phyloP scores from a whole-genome alignment of 2,113 vertebrate species.

The Ciconia maguari region DNA sequence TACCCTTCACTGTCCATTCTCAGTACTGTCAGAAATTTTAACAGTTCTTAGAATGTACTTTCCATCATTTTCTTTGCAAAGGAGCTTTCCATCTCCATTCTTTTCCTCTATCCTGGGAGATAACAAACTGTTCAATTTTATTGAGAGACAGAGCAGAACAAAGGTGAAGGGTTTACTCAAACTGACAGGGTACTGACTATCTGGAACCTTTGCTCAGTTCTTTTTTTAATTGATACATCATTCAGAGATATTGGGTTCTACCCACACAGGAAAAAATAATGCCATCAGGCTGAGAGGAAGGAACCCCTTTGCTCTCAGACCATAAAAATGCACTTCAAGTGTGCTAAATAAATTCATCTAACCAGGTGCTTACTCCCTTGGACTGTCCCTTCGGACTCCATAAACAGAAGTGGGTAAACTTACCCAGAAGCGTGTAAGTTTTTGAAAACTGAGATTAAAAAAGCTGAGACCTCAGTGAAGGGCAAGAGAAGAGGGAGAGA shows the following conservation, averaged over 20 bases:
- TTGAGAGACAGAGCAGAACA: not conserved
- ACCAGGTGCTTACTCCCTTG: not conserved
- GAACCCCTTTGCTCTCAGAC: not conserved
- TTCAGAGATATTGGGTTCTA: not conserved
- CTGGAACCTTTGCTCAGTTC: not conserved
- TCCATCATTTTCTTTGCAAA: not conserved
- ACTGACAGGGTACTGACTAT: not conserved
- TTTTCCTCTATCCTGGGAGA: not conserved
- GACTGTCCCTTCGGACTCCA: not conserved
- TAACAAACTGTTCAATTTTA: not conserved
- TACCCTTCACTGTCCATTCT: not conserved
- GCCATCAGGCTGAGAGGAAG: not conserved
- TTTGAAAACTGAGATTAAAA: not conserved
- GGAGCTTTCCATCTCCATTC: not conserved
- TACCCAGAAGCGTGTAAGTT: not conserved
- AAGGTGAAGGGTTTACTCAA: not conserved
- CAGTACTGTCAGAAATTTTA: not conserved
- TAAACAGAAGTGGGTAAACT: not conserved
- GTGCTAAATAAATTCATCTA: not conserved
- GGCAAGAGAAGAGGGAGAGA: not conserved
- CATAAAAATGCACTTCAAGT: not conserved
- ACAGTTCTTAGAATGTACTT: not conserved
- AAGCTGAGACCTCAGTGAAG: not conserved
- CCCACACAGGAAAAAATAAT: not conserved
- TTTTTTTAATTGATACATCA: not conserved